These are phyloP conservation scores for Columba janthina DNA, from an alignment of 2,113 vertebrate species.

Conservation along the genomic window DNA sequence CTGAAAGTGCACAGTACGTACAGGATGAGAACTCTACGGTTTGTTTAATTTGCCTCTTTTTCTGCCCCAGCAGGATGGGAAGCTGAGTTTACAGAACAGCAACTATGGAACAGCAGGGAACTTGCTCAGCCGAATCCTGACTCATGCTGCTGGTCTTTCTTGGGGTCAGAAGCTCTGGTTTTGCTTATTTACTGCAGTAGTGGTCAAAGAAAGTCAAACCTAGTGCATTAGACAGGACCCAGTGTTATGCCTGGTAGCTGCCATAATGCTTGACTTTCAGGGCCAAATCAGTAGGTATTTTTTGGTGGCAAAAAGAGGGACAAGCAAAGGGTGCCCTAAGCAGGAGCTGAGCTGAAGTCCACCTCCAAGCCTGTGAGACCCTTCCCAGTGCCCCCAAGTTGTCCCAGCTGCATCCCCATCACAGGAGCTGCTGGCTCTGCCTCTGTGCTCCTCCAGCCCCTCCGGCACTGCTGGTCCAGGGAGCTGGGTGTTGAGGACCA, in stretches of 20 bases:
- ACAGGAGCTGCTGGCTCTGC: neutral
- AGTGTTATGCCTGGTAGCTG: neutral
- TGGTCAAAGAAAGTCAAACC: conserved; percentile 34
- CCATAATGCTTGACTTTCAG: neutral
- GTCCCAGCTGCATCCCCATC: neutral
- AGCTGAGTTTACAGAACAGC: neutral
- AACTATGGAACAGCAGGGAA: neutral
- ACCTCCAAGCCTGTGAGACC: neutral
- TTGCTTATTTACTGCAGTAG: conserved; percentile 52
- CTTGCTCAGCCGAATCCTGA: neutral
- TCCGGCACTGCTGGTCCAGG: neutral
- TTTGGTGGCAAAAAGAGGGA: neutral
- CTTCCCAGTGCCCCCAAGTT: neutral
- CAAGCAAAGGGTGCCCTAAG: neutral
- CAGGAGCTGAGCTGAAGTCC: neutral
- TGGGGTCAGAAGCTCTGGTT: neutral
- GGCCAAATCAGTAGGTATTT: neutral
- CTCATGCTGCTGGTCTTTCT: neutral
- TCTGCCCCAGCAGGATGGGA: neutral
- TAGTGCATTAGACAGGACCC: neutral
- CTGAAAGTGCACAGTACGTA: neutral
- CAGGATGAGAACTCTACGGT: neutral
- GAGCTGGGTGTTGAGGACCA: neutral
- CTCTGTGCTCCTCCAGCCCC: neutral
- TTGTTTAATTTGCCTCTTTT: neutral